Conservation (phyloP, 2,113 vertebrate species). For the Trichomycterus rosablanca region DNA sequence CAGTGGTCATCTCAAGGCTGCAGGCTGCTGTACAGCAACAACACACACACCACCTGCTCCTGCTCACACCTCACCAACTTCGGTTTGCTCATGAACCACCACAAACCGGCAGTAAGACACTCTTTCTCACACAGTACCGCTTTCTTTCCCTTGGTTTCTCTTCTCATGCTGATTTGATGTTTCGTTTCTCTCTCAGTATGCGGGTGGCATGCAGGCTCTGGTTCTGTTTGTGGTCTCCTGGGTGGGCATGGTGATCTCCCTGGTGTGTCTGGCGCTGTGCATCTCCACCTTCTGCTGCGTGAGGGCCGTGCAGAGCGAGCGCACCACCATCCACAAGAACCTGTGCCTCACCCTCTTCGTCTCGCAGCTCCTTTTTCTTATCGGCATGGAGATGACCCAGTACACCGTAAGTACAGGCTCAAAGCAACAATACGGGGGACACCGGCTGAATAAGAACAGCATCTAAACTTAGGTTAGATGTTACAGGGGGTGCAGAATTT, state of each 20-base stretch:
- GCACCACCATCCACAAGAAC: slow-evolving; percentile 90
- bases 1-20: slow-evolving; percentile 91
- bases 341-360: slow-evolving; percentile 69
- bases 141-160: no score
- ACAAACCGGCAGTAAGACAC: slow-evolving; percentile 73
- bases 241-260: slow-evolving; percentile 87
- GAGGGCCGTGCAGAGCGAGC: slow-evolving; percentile 84
- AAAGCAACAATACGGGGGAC: background rate
- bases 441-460: background rate
- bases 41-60: slow-evolving; percentile 89
- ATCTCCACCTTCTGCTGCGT: slow-evolving; percentile 91
- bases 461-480: background rate
- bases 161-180: no score
- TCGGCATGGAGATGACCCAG: slow-evolving; percentile 86
- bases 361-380: slow-evolving; percentile 56
- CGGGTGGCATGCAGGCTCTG: slow-evolving; percentile 75
- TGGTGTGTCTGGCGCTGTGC: slow-evolving; percentile 87
- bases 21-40: slow-evolving; percentile 83
- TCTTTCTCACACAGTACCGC: background rate
- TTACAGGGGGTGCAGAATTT: background rate
- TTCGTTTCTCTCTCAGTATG: slow-evolving; percentile 69
- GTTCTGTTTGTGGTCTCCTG: slow-evolving; percentile 87
- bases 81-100: slow-evolving; percentile 86
- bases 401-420: slow-evolving; percentile 70
- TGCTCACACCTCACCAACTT: slow-evolving; percentile 95